A percentile compares a stretch with the other conserved stretches of the same genome.
These are phyloP conservation scores for Gorsachius magnificus DNA, from an alignment of 2,797 vertebrate species.

Conservation along the genomic window DNA sequence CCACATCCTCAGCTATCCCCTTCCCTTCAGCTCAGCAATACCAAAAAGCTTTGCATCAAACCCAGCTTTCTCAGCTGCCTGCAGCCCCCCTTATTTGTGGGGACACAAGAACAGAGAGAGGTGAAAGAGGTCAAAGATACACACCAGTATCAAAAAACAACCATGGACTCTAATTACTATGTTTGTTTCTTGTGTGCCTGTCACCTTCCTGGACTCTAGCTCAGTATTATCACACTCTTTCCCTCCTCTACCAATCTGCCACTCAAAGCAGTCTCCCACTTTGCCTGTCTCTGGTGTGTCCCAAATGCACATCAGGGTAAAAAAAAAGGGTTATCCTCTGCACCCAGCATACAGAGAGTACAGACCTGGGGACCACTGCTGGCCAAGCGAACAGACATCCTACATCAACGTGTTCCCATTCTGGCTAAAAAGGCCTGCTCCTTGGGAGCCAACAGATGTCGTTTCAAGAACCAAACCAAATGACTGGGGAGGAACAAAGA, in stretches of 20 bases:
- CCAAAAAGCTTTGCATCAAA: not conserved
- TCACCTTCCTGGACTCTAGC: not conserved
- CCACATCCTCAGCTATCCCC: not conserved
- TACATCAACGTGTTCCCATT: not conserved
- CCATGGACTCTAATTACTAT: not conserved
- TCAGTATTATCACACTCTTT: not conserved
- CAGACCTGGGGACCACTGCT: not conserved
- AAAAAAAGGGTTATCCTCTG: not conserved
- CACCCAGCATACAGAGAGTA: not conserved
- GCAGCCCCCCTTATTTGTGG: not conserved
- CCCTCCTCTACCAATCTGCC: not conserved
- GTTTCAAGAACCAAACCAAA: not conserved
- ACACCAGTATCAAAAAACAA: not conserved
- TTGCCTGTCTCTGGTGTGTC: not conserved
- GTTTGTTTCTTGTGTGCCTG: not conserved
- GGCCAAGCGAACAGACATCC: not conserved
- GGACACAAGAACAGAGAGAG: not conserved
- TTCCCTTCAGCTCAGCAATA: not conserved
- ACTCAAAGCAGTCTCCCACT: not conserved
- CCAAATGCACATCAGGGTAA: not conserved
- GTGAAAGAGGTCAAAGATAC: not conserved
- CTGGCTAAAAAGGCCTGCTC: not conserved
- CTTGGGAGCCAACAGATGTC: fast-evolving
- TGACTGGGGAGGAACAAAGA: not conserved
- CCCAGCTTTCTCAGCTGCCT: not conserved